phyloP scores from a whole-genome alignment of 1,140 invertebrate species.

The Lepidurus apus region DNA sequence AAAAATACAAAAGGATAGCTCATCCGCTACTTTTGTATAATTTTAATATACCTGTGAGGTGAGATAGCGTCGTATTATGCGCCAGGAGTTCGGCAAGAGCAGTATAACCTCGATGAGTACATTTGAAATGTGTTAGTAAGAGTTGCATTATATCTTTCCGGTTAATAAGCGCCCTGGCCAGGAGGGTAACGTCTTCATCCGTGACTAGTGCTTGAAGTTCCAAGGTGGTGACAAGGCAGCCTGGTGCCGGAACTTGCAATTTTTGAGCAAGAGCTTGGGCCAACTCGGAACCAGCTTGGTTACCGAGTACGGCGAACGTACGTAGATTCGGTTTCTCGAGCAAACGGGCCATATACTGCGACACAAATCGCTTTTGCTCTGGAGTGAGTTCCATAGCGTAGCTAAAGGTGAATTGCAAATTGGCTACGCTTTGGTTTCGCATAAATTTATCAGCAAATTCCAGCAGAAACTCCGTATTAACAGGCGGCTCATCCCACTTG shows the following conservation, averaged over 20 bases:
- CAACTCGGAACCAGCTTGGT: not conserved
- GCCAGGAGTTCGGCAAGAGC: not conserved
- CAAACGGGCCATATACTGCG: not conserved
- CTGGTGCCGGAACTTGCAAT: not conserved
- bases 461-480: not conserved
- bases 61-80: not conserved
- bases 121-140: not conserved
- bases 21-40: too few relatives aligned
- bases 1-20: not conserved
- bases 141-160: not conserved
- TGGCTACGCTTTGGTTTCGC: not conserved
- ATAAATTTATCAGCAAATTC: not conserved
- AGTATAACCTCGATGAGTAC: not conserved
- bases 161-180: not conserved
- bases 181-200: not conserved
- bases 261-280: not conserved
- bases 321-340: not conserved
- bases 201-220: not conserved
- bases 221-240: not conserved
- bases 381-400: not conserved
- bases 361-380: not conserved
- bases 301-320: not conserved
- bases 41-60: not conserved
- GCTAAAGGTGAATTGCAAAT: not conserved
- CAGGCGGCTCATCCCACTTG: not conserved